Evolutionary conservation across 2,888 invertebrate genomes (phyloP), one percentile per base, ranked within the genome.

Genomic region (Minunthozetes semirufus): DNA sequence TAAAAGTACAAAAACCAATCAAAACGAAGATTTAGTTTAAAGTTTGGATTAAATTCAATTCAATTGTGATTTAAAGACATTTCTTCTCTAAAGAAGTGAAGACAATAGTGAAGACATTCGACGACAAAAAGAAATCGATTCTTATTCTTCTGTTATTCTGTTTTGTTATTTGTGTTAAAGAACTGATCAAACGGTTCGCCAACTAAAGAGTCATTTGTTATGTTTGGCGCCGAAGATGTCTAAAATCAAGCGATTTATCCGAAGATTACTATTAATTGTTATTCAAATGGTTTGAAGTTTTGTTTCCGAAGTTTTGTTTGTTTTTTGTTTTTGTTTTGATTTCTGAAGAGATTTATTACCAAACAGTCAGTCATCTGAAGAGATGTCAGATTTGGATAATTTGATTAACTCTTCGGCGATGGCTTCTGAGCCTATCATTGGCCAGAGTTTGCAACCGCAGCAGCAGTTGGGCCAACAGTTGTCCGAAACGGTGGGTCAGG

Each of bases 1-100:
- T 53, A n/a, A 61, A 61, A 61, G 59, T 61, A 61, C 59, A 61
- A 61, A 61, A 61, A n/a, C 13, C 4, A 56, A 56, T 22, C 17
- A 61, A 61, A 61, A 22, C 59, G 22, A 61, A 61, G 22, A 11
- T 61, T 25, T 27, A 61, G 9, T 27, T 61, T 61, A 19, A 56
- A 25, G 6, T 11, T 3, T n/a, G 22, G 29, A 56, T 5, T 9
- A 56, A 13, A 29, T 6, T 61, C 11, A 61, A 61, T 61, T 61
- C 25, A 61, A 61, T 61, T 61, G 59, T 61, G 59, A 61, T 61
- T 29, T 15, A 61, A 61, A 27, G 22, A 8, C 5, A 17, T 25
- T 25, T 8, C 22, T n/a, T n/a, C n/a, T n/a, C n/a, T n/a, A n/a
- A n/a, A n/a, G n/a, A n/a, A n/a, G n/a, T n/a, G n/a, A 61, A 61